Evolutionary conservation across 1,140 invertebrate species (phyloP), one percentile per base, ranked within the genome.

Genomic region (Phthorimaea operculella): DNA sequence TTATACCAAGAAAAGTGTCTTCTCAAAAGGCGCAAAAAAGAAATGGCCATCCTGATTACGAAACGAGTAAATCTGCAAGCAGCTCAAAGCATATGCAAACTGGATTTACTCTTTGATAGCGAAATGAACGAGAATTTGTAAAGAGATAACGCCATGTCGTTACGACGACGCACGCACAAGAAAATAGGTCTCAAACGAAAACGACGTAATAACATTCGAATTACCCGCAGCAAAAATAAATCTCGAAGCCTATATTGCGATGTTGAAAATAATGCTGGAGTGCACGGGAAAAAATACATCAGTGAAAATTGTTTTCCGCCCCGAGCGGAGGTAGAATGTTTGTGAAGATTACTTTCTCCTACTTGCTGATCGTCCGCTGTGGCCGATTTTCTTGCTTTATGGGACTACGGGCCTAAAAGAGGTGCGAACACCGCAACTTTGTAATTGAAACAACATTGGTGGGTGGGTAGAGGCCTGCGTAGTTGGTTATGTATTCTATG

Each of bases 241-340:
- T 56, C 62, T 61, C 51, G 61, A 63, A 61, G 54, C 52, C 52
- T 58, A 52, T 69, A 66, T 63, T 61, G 64, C 60, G 47, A 55
- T 28, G 44, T 58, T 59, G 52, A 57, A 59, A 64, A 64, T 61
- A 64, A 63, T 57, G 51, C 55, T n/a, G 48, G 50, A 53, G 54
- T 57, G 63, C 59, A 69, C 57, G 54, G 62, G 51, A 66, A 64
- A 62, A 70, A 70, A 70, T 66, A 71, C 63, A 68, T 71, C 63
- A 68, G 66, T 61, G 65, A 64, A 71, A 71, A 71, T 71, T 71
- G 68, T 71, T 68, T 71, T 62, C 60, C 62, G 63, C 66, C 62
- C 48, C 58, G 52, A 68, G 63, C 50, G 59, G 57, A 67, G 63
- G 65, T 67, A 67, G 62, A 58, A 61, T 64, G 62, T 64, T 64